Evolutionary conservation across 2,113 vertebrate species (phyloP).

Genomic region (Engystomops pustulosus): DNA sequence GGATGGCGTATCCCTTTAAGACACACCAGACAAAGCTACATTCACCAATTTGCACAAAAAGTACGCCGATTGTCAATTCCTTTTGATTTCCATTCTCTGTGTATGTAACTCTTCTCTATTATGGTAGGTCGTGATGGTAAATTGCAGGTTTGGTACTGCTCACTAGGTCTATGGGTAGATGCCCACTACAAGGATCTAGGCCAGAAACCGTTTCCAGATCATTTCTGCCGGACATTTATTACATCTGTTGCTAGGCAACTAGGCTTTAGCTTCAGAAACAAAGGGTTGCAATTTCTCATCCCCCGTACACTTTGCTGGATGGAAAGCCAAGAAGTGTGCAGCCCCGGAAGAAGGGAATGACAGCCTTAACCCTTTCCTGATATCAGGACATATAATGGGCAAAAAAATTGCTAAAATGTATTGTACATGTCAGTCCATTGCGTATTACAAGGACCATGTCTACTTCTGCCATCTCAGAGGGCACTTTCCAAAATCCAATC

Average conservation of each 20-base stretch:
- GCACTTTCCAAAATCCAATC: too few relatives aligned
- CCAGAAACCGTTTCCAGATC: background rate
- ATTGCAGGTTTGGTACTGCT: background rate
- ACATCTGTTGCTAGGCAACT: constrained; percentile 53
- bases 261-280: constrained; percentile 37
- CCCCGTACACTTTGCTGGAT: constrained; percentile 13
- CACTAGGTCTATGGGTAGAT: background rate
- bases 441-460: too few relatives aligned
- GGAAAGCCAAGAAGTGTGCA: constrained; percentile 21
- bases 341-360: background rate
- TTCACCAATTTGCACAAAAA: too few relatives aligned
- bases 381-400: background rate
- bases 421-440: too few relatives aligned
- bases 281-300: constrained; percentile 38
- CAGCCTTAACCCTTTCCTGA: background rate
- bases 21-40: too few relatives aligned
- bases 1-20: too few relatives aligned
- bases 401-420: background rate
- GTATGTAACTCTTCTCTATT: background rate
- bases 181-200: constrained; percentile 4
- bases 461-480: too few relatives aligned
- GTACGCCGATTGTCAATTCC: too few relatives aligned
- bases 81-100: background rate
- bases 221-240: constrained; percentile 35
- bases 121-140: background rate